A percentile compares a stretch with the other conserved stretches of the same genome.
Conservation (phyloP, 2,888 invertebrate genomes). For the Chloroclysta siterata region DNA sequence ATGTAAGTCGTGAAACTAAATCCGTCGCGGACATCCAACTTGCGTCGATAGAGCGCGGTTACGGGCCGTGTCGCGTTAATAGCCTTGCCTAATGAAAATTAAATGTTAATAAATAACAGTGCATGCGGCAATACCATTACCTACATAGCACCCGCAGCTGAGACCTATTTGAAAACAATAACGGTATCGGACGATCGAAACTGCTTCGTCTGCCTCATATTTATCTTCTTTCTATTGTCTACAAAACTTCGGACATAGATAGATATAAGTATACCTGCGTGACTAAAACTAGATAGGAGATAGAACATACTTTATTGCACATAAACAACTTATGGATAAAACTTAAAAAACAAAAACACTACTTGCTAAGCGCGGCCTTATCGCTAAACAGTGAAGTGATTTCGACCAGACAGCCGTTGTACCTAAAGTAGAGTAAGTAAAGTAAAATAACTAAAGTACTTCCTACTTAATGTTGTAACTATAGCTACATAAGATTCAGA, state of each 20-base stretch:
- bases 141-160: conserved; percentile 25
- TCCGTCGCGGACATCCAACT: conserved; percentile 49
- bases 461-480: too few species aligned
- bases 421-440: too few species aligned
- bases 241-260: neutral
- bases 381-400: too few species aligned
- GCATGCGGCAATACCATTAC: conserved; percentile 34
- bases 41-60: conserved; percentile 38
- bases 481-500: neutral
- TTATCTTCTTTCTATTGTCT: conserved; percentile 6
- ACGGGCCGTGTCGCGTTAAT: conserved; percentile 40
- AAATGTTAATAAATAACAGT: conserved; percentile 41
- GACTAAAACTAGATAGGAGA: too few species aligned
- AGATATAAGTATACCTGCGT: neutral
- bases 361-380: too few species aligned
- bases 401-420: too few species aligned
- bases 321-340: too few species aligned
- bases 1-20: conserved; percentile 67
- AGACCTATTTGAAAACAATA: conserved; percentile 28
- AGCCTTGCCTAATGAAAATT: conserved; percentile 44
- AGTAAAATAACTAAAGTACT: too few species aligned
- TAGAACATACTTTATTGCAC: too few species aligned
- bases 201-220: neutral
- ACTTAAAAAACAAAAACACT: too few species aligned
- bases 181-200: conserved; percentile 5